These are phyloP conservation scores for Gari tellinella DNA, from an alignment of 2,888 invertebrate species.

Conservation along the genomic window DNA sequence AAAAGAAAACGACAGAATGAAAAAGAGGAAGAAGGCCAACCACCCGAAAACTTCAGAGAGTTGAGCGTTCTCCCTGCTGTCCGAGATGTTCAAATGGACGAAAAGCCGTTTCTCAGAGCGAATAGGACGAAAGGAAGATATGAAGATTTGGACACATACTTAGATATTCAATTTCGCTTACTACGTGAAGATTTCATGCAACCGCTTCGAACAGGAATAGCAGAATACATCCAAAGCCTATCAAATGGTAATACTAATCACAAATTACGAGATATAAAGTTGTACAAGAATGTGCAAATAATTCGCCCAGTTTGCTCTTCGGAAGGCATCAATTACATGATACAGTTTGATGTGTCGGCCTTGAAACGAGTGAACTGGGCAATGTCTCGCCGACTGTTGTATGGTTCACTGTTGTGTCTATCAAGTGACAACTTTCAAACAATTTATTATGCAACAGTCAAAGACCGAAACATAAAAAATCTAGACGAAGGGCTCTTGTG, in stretches of 20 bases:
- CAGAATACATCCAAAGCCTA: conserved; percentile 84
- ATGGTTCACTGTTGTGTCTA: conserved; percentile 90
- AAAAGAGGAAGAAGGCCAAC: conserved; percentile 13
- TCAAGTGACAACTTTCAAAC: conserved; percentile 89
- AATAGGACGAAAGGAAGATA: conserved; percentile 89
- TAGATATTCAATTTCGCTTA: conserved; percentile 91
- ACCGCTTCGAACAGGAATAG: conserved; percentile 89
- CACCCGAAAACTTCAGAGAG: conserved; percentile 57
- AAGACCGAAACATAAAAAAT: conserved; percentile 68
- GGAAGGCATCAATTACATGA: conserved; percentile 69
- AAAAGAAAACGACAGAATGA: conserved; percentile 1
- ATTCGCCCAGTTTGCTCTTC: conserved; percentile 67
- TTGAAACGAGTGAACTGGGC: conserved; percentile 83
- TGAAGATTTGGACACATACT: conserved; percentile 88
- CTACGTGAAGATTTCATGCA: conserved; percentile 92
- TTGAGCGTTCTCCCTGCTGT: conserved; percentile 74
- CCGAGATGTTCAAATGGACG: conserved; percentile 79
- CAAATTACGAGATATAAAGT: conserved; percentile 64
- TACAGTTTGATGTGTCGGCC: conserved; percentile 66
- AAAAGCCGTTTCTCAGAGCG: conserved; percentile 85
- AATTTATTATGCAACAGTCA: conserved; percentile 88
- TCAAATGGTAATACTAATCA: conserved; percentile 14
- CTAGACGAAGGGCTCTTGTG: conserved; percentile 72
- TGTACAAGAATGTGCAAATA: conserved; percentile 78
- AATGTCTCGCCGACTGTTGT: conserved; percentile 88